Evolutionary conservation across 1,140 invertebrate species (phyloP).

Genomic region (Bombus affinis): DNA sequence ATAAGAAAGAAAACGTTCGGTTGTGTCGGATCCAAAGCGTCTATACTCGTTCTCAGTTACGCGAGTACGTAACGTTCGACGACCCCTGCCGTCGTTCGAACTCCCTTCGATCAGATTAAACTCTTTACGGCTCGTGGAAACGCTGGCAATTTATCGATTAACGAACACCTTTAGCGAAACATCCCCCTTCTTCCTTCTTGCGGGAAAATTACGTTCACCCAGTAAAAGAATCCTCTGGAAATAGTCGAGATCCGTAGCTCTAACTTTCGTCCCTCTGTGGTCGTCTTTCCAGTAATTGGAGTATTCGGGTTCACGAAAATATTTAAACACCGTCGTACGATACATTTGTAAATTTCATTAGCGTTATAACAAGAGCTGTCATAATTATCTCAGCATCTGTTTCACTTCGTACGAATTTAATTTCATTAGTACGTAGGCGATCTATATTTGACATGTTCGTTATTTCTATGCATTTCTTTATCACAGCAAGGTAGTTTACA

Average conservation of each 20-base stretch:
- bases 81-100: conserved; percentile 19
- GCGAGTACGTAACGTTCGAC: not conserved
- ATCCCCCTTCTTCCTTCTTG: not conserved
- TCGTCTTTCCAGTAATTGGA: not conserved
- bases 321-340: not conserved
- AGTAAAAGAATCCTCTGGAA: not conserved
- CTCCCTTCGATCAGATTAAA: conserved; percentile 49
- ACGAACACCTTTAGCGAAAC: conserved; percentile 42
- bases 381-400: no score
- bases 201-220: not conserved
- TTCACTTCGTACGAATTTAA: no score
- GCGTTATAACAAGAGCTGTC: no score
- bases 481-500: no score
- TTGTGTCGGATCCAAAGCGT: not conserved
- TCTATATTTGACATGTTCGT: no score
- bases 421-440: no score
- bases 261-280: not conserved
- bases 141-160: conserved; percentile 48
- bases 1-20: not conserved
- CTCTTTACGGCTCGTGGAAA: conserved; percentile 42
- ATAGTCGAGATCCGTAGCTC: not conserved
- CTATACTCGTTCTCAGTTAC: not conserved
- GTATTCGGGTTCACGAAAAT: not conserved
- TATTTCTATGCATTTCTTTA: no score
- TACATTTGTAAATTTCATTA: no score